Evolutionary conservation across 2,888 invertebrate genomes (phyloP), one percentile per base, ranked within the genome.

Genomic region (Seira musarum): DNA sequence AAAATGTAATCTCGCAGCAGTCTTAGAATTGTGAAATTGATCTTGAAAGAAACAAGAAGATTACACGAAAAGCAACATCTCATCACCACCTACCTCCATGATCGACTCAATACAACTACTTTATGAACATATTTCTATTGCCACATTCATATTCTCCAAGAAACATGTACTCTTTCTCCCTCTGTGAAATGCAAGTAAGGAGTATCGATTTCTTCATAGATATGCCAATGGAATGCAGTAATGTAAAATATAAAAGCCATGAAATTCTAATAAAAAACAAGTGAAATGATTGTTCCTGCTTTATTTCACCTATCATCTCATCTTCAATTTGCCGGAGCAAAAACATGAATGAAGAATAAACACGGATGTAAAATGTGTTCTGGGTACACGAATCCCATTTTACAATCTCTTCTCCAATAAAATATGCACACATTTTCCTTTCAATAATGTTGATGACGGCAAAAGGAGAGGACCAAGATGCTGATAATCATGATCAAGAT

Each of bases 231-330:
- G 13, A 40, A 40, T 5, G 40, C 40, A 40, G 13, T 40, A 40
- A 40, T 40, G 40, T 40, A 21, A 63, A 65, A 66, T 66, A 46
- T 65, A 85, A 88, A 70, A 70, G 46, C 25, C 57, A 66, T 73
- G 57, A 69, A 68, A 53, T 10, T 21, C 53, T 15, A 53, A 67
- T 67, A 67, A 65, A 46, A 67, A 13, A 40, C 40, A 13, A 40
- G 40, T 40, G 13, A 40, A 40, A 40, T 13, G 40, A 40, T 40
- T 40, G 5, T 13, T 40, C 13, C 6, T 40, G 40, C 6, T 40
- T 40, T n/a, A n/a, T n/a, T n/a, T n/a, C n/a, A n/a, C n/a, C n/a
- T n/a, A n/a, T n/a, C n/a, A 40, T 40, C 40, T 40, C 5, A 40
- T 40, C 40, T 40, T 13, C 40, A n/a, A n/a, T n/a, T n/a, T n/a